Evolutionary conservation across 2,888 invertebrate genomes (phyloP).

Genomic region (Coleophora deauratella): DNA sequence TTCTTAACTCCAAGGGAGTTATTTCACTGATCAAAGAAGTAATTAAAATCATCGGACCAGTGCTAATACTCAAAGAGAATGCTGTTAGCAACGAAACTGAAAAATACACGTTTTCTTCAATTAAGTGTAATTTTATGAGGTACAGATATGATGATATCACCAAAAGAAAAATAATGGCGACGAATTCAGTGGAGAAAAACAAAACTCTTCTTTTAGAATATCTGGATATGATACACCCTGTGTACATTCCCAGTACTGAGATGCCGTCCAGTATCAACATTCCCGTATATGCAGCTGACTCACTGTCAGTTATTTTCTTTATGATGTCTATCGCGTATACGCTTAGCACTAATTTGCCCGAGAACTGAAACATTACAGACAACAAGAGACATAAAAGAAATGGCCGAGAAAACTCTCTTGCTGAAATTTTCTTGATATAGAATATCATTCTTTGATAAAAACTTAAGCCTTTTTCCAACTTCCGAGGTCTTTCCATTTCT

Average conservation of each 20-base stretch:
- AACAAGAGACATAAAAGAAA: neutral
- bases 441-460: neutral
- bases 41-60: neutral
- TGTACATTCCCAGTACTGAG: constrained; percentile 14
- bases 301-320: constrained; percentile 14
- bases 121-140: neutral
- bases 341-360: constrained; percentile 17
- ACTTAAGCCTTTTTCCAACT: neutral
- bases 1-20: neutral
- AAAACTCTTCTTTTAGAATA: constrained; percentile 10
- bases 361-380: constrained; percentile 6
- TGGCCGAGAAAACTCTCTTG: constrained; percentile 2
- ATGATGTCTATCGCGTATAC: constrained; percentile 19
- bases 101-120: constrained; percentile 12
- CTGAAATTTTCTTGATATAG: neutral
- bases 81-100: neutral
- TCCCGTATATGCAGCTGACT: constrained; percentile 15
- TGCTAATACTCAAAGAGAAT: neutral
- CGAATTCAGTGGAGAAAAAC: constrained; percentile 7
- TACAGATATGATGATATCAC: constrained; percentile 8
- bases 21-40: neutral
- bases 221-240: constrained; percentile 12
- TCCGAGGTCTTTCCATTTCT: neutral
- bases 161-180: constrained; percentile 20
- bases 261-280: constrained; percentile 20